Base-by-base conservation (phyloP, 2,113 vertebrate species). In the Theristicus caerulescens region DNA sequence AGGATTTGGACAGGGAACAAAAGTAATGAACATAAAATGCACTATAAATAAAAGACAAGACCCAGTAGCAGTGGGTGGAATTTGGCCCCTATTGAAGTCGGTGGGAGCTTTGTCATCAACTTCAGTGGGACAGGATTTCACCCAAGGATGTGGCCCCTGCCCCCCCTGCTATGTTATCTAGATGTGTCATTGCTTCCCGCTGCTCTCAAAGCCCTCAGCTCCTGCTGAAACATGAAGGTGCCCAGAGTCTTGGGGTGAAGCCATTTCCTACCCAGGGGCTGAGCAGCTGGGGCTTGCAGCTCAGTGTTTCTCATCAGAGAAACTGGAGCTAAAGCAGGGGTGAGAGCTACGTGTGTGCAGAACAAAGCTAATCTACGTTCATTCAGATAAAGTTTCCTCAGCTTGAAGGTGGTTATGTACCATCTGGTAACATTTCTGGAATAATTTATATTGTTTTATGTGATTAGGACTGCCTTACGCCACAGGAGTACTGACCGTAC, bases 1-100 rank as follows among this genome's bases (percentile, higher is more conserved):
- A 95, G 54, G 94, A 90, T 71, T 96, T 96, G 94, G 94, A 95
- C 62, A 36, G 38, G 59, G 95, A 83, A 95, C 96, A 96, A 96
- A 88, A 90, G 83, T 83, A 93, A 91, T 65, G 93, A 95, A 91
- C 84, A 90, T 54, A 65, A 94, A 80, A 80, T 82, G 7, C 27
- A 31, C 32, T 91, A 42, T 91, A 94, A 94, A 91, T 94, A 95
- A 85, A 83, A 80, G 86, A 80, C 16, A 51, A 91, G 80, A 77
- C 91, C 78, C 38, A 86, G 58, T 90, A 95, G 46, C 78, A 80
- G 82, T 74, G 59, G 90, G 59, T 86, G 88, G 88, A 42, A 86
- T 78, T 82, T 83, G 32, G 15, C 32, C 24, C 26, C 66, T 72
- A 94, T 94, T 97, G 93, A 96, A 96, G 91, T 96, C 4, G 9